These are phyloP conservation scores for Coregonus clupeaformis DNA, from an alignment of 2,113 vertebrate species.

Conservation along the genomic window DNA sequence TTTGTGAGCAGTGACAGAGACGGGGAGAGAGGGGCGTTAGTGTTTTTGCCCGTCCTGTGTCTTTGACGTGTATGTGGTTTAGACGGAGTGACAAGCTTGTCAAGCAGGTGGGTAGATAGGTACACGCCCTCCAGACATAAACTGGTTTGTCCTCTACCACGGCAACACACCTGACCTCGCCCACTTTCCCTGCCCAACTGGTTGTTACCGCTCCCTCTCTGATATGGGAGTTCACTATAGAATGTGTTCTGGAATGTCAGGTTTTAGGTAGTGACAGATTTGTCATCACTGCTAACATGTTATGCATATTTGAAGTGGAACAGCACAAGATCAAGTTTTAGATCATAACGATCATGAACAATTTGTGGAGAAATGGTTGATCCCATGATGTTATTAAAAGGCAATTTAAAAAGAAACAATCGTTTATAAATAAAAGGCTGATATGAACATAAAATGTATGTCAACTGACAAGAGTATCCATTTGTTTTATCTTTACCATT, in stretches of 20 bases:
- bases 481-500: too few relatives aligned
- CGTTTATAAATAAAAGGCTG: too few relatives aligned
- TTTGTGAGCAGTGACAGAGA: conserved; percentile 4
- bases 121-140: conserved; percentile 57
- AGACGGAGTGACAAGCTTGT: conserved; percentile 37
- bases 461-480: too few relatives aligned
- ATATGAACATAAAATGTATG: too few relatives aligned
- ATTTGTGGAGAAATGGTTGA: too few relatives aligned
- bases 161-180: conserved; percentile 39
- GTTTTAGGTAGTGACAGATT: neutral
- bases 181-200: conserved; percentile 22
- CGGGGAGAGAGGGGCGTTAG: neutral
- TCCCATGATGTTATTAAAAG: too few relatives aligned
- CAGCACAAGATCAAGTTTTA: neutral
- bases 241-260: neutral
- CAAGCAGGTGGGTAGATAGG: conserved; percentile 29
- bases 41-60: neutral
- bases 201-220: conserved; percentile 5
- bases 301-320: too few relatives aligned
- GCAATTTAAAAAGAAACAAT: too few relatives aligned
- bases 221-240: conserved; percentile 10
- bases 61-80: conserved; percentile 5
- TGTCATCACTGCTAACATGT: too few relatives aligned
- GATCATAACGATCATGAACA: too few relatives aligned
- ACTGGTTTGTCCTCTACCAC: conserved; percentile 66